phyloP scores from a whole-genome alignment of 2,888 invertebrate species.

The Drosophila neotestacea region DNA sequence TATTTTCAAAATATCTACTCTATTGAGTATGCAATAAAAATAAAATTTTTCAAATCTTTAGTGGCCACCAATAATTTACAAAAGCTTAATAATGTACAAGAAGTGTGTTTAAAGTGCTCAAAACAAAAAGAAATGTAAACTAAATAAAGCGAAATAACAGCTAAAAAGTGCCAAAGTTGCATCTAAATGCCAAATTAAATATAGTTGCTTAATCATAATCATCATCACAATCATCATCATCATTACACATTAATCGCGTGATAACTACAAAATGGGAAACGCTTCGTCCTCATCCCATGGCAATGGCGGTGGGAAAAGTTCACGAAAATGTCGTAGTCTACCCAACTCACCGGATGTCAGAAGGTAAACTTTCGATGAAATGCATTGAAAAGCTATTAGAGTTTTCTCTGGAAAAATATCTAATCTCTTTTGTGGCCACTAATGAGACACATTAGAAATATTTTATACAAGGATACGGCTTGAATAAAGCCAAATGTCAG shows the following conservation, averaged over 20 bases:
- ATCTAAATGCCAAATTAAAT: conserved; percentile 72
- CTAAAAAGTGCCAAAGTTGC: conserved; percentile 69
- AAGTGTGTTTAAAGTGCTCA: conserved; percentile 5
- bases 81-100: background rate
- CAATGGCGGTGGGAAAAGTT: conserved; percentile 74
- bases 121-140: conserved; percentile 19
- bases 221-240: conserved; percentile 18
- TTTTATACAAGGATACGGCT: conserved; percentile 43
- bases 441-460: conserved; percentile 69
- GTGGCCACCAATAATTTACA: background rate
- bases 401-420: conserved; percentile 42
- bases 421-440: conserved; percentile 48
- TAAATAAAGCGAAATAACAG: conserved; percentile 22
- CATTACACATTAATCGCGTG: conserved; percentile 26
- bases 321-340: conserved; percentile 88
- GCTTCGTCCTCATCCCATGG: conserved; percentile 82
- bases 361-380: conserved; percentile 86
- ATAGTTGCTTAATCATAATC: conserved; percentile 67
- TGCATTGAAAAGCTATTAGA: conserved; percentile 26
- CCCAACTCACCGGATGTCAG: conserved; percentile 92
- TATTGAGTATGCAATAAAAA: background rate
- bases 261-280: conserved; percentile 82
- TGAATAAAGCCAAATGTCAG: conserved; percentile 68
- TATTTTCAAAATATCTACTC: no score
- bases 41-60: background rate